A percentile compares a stretch with the other conserved stretches of the same genome.
Conservation (phyloP, 2,797 vertebrate genomes). For the Remorina albescens region DNA sequence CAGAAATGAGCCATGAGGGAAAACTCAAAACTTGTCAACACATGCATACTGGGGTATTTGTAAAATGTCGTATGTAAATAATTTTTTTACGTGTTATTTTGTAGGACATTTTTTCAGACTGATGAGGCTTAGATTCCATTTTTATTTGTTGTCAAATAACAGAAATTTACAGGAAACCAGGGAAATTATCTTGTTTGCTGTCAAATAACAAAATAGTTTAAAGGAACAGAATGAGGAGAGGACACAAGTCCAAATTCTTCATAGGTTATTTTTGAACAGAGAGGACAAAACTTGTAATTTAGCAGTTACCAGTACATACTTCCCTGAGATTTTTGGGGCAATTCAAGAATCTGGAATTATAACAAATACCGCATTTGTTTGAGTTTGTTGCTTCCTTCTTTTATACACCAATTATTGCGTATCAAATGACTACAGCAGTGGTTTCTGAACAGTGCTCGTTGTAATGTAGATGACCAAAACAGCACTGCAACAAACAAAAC, state of each 20-base stretch:
- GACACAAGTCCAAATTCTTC: background rate
- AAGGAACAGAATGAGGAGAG: background rate
- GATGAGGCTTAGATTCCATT: conserved; percentile 1
- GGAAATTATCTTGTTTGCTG: background rate
- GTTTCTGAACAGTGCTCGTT: conserved; percentile 14
- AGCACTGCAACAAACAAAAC: background rate
- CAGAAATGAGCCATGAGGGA: background rate
- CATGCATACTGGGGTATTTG: conserved; percentile 14
- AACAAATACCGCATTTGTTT: conserved; percentile 13
- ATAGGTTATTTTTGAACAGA: conserved; percentile 1
- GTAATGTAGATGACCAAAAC: background rate
- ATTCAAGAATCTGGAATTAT: conserved; percentile 30
- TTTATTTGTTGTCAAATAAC: conserved; percentile 46
- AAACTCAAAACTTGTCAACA: conserved; percentile 7
- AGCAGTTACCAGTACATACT: conserved; percentile 9
- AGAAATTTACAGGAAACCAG: conserved; percentile 33
- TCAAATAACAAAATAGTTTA: conserved; percentile 8
- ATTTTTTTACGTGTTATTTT: conserved; percentile 51
- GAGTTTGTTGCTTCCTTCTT: conserved; percentile 3
- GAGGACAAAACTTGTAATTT: background rate
- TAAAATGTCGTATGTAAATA: conserved; percentile 38
- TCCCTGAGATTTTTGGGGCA: conserved; percentile 51
- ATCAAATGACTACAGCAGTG: conserved; percentile 8
- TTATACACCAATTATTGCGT: background rate
- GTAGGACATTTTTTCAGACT: conserved; percentile 40